Evolutionary conservation across 2,888 invertebrate species (phyloP).

Genomic region (Crocallis elinguaria): DNA sequence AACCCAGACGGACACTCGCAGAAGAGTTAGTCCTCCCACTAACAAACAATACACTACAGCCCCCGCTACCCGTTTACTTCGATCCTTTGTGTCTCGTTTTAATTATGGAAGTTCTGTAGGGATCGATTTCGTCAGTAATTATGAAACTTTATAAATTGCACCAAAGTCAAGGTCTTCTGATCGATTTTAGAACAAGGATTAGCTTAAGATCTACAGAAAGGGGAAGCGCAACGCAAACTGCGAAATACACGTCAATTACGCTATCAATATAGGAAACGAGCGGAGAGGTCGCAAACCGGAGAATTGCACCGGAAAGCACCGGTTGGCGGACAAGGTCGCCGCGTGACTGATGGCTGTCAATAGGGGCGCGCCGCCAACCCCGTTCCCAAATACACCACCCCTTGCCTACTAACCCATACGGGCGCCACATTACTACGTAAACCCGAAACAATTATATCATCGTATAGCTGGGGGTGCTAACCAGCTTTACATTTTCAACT

Average conservation of each 20-base stretch:
- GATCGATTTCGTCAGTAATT: slow-evolving; percentile 24
- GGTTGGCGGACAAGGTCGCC: slow-evolving; percentile 28
- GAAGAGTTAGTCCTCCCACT: no score
- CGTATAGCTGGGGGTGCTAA: no score
- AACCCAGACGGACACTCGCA: no score
- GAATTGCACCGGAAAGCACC: slow-evolving; percentile 21
- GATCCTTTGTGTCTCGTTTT: slow-evolving; percentile 1
- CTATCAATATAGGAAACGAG: no score
- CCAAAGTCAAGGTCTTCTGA: slow-evolving; percentile 2
- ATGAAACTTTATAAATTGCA: slow-evolving; percentile 13
- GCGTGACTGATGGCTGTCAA: slow-evolving; percentile 55
- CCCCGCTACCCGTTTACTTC: background rate
- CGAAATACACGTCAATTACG: no score
- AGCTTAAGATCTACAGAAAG: no score
- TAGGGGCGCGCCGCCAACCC: slow-evolving; percentile 52
- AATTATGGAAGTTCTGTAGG: slow-evolving; percentile 13
- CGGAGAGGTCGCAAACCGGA: slow-evolving; percentile 10
- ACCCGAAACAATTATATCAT: background rate
- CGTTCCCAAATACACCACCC: slow-evolving; percentile 27
- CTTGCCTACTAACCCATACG: background rate
- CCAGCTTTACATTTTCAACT: no score
- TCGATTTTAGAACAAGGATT: no score
- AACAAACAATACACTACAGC: no score
- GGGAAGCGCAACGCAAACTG: no score
- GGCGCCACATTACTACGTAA: background rate